Base-by-base conservation (phyloP, 2,113 vertebrate species). In the Indri indri region DNA sequence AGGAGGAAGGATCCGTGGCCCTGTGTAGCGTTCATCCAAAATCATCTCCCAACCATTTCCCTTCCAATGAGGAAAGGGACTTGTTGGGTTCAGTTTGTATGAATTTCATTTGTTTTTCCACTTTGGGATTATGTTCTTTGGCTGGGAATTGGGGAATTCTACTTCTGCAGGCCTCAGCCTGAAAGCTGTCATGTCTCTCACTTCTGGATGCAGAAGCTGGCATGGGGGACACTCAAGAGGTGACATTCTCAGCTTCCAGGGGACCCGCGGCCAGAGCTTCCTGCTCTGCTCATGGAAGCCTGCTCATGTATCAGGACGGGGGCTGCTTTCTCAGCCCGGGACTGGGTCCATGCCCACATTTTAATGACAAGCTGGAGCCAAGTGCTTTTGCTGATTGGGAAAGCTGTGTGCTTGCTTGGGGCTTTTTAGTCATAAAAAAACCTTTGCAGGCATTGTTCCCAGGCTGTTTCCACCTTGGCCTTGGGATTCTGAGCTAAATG, bases 351-450 rank as follows among this genome's bases (percentile, higher is more conserved):
- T 95, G 93, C 93, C 91, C 91, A 96, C 66, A 68, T 85, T 97
- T 96, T 95, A 97, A 97, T 91, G 95, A 96, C 95, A 79, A 63
- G 42, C 88, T 73, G 68, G 63, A 96, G 97, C 95, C 97, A 97
- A 97, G 54, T 88, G 57, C 88, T 68, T 92, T 80, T 82, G 88
- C 91, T 96, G 96, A 90, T 61, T 88, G 91, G 81, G 83, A 96
- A 95, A 94, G 59, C 88, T 92, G 30, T 40, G 77, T 40, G 61
- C 66, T 81, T 85, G 70, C 88, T 88, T 85, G 84, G 94, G 88
- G 66, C 45, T 57, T 93, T 96, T 90, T 66, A 77, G 52, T 85
- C 88, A 63, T 92, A 92, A 97, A 97, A 97, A 81, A 90, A 30
- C n/a, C 84, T 96, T 96, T 50, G 47, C 84, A 91, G 90, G 88